Percentiles rank a stretch among this genome's conserved stretches.
These are phyloP conservation scores for Girardinichthys multiradiatus DNA, from an alignment of 2,113 vertebrate genomes.

Conservation along the genomic window DNA sequence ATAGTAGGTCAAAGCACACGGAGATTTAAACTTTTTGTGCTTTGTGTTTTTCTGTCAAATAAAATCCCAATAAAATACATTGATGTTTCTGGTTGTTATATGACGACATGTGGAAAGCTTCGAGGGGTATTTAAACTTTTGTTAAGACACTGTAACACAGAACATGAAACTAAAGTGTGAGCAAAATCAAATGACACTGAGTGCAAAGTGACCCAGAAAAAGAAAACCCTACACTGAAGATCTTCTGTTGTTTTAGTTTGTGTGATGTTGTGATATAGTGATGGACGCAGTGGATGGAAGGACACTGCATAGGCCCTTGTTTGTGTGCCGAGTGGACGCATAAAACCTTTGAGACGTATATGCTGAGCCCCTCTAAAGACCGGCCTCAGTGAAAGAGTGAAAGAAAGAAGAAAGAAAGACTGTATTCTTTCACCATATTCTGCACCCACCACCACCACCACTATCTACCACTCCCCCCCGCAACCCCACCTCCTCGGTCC, in stretches of 20 bases:
- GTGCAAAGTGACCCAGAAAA: slow-evolving; percentile 57
- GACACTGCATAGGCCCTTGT: slow-evolving; percentile 56
- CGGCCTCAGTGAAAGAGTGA: slow-evolving; percentile 61
- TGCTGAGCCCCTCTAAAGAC: slow-evolving; percentile 71
- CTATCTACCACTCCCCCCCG: slow-evolving; percentile 1
- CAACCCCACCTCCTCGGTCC: slow-evolving; percentile 18
- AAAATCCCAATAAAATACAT: too few species aligned
- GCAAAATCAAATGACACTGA: slow-evolving; percentile 42
- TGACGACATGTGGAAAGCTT: too few species aligned
- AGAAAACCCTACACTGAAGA: slow-evolving; percentile 55
- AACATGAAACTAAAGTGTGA: not conserved
- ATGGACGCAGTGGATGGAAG: slow-evolving; percentile 34
- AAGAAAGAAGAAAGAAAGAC: slow-evolving; percentile 59
- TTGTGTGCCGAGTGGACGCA: slow-evolving; percentile 63
- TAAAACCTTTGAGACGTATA: slow-evolving; percentile 76
- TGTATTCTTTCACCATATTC: slow-evolving; percentile 68
- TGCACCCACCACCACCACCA: slow-evolving; percentile 40
- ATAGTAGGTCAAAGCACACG: too few species aligned
- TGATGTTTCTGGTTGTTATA: too few species aligned
- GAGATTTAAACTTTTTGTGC: too few species aligned
- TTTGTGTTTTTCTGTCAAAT: too few species aligned
- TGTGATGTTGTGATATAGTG: slow-evolving; percentile 19
- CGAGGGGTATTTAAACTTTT: too few species aligned
- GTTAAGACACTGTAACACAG: not conserved
- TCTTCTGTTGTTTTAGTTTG: slow-evolving; percentile 41